Evolutionary conservation across 92 coral and sea anemone genomes (phyloP).

Genomic region (Palythoa grandis): DNA sequence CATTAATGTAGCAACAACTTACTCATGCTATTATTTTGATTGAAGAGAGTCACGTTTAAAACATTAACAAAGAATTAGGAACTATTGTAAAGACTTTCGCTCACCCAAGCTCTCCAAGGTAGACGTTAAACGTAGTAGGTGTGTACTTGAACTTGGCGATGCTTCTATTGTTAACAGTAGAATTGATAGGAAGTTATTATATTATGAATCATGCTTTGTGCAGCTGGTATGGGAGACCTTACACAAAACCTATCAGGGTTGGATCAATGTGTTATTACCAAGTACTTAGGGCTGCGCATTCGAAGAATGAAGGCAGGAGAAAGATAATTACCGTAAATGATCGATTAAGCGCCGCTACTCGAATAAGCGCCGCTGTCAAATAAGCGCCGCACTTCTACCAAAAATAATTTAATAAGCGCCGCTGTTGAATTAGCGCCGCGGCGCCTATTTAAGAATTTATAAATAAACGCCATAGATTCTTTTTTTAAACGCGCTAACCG

Average conservation of each 20-base stretch:
- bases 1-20: background rate
- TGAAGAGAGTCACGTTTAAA: background rate
- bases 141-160: constrained; percentile 50
- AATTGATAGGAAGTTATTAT: constrained; percentile 28
- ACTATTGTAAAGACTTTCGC: constrained; percentile 37
- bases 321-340: no score
- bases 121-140: constrained; percentile 48
- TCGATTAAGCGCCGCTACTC: no score
- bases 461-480: no score
- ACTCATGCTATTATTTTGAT: constrained; percentile 11
- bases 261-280: background rate
- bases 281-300: background rate
- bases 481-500: no score
- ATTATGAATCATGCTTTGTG: constrained; percentile 24
- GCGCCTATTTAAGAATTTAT: no score
- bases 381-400: no score
- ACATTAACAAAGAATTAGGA: constrained; percentile 19
- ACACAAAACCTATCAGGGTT: background rate
- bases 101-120: constrained; percentile 50
- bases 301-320: background rate
- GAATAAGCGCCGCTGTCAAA: no score
- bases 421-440: no score
- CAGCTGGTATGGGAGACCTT: background rate
- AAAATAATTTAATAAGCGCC: no score
- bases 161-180: constrained; percentile 43